These are phyloP conservation scores for Eristalis arbustorum DNA, from an alignment of 2,888 invertebrate species.

Conservation along the genomic window DNA sequence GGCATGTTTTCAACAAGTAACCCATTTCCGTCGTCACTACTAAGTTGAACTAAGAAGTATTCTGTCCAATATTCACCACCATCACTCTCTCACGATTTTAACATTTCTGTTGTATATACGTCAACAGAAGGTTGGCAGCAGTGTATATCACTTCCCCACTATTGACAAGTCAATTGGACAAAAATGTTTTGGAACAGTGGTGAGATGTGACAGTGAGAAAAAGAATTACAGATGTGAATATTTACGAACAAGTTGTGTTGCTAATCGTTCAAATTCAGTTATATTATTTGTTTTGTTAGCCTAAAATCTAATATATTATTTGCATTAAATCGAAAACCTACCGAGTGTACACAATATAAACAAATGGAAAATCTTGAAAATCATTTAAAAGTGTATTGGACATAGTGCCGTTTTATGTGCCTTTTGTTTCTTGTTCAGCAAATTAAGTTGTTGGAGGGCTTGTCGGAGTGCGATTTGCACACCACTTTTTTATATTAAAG, in stretches of 20 bases:
- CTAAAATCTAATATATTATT: slow-evolving; percentile 29
- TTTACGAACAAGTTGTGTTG: slow-evolving; percentile 47
- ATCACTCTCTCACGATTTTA: background rate
- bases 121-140: slow-evolving; percentile 22
- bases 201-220: slow-evolving; percentile 54
- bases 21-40: too few species aligned
- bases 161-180: slow-evolving; percentile 35
- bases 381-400: slow-evolving; percentile 21
- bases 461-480: slow-evolving; percentile 26
- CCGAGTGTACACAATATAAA: background rate
- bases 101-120: background rate
- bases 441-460: slow-evolving; percentile 32
- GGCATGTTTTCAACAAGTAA: too few species aligned
- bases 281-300: slow-evolving; percentile 52
- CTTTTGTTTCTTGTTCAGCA: slow-evolving; percentile 35
- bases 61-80: background rate
- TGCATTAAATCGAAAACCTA: slow-evolving; percentile 9
- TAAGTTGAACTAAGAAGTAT: too few species aligned
- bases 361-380: slow-evolving; percentile 33
- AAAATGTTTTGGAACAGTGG: slow-evolving; percentile 30
- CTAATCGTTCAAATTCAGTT: slow-evolving; percentile 44
- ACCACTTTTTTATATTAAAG: background rate
- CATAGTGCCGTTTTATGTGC: slow-evolving; percentile 44
- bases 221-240: slow-evolving; percentile 35
- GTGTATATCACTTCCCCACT: slow-evolving; percentile 8